Conservation (phyloP, 2,113 vertebrate species). For the Perca fluviatilis region DNA sequence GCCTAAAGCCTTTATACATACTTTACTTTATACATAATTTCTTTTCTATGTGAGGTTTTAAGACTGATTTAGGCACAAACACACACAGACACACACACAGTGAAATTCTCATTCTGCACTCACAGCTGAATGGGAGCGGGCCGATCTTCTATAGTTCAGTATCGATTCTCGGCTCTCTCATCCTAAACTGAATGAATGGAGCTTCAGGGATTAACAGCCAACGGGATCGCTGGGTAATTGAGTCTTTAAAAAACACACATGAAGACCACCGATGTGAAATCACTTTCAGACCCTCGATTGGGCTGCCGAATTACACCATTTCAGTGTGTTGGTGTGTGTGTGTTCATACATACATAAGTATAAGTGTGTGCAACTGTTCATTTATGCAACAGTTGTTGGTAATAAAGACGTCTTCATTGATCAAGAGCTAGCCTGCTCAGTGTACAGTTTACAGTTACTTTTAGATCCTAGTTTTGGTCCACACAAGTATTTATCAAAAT, state of each 20-base stretch:
- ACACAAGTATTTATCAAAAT: no score
- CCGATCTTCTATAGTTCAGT: constrained; percentile 40
- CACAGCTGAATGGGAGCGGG: constrained; percentile 47
- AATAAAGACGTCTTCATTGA: not conserved
- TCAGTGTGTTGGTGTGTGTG: not conserved
- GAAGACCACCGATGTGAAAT: constrained; percentile 59
- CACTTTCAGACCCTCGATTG: constrained; percentile 42
- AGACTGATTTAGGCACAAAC: constrained; percentile 13
- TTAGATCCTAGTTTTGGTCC: no score
- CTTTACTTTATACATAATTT: no score
- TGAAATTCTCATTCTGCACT: constrained; percentile 39
- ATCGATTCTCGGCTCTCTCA: constrained; percentile 67
- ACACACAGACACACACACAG: constrained; percentile 7
- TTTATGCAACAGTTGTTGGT: not conserved
- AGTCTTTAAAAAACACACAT: constrained; percentile 69
- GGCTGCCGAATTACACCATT: constrained; percentile 27
- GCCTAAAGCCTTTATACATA: no score
- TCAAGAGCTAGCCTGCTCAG: not conserved
- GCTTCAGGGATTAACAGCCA: constrained; percentile 63
- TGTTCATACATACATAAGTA: not conserved
- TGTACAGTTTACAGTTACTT: no score
- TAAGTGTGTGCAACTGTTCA: constrained; percentile 9
- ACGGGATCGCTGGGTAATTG: constrained; percentile 63
- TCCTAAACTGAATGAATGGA: constrained; percentile 62
- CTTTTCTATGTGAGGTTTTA: not conserved